Base-by-base conservation (phyloP, 1,140 invertebrate species). In the Cotesia typhae region DNA sequence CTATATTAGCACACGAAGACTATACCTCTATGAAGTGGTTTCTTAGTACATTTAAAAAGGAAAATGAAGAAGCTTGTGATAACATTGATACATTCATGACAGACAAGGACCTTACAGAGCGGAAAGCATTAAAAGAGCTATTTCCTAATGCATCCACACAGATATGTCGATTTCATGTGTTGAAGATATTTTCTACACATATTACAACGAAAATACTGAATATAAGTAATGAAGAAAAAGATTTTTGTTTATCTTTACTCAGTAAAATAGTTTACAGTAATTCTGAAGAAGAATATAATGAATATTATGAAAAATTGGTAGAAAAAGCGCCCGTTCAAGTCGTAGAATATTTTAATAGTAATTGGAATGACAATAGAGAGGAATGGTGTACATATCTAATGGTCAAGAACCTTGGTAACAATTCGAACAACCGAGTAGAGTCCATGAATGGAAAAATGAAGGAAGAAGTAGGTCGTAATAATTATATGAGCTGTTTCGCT, bases 81-180 rank as follows among this genome's bases (percentile, higher is more conserved):
- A 63, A 63, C 61, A 74, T 72, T 9, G 47, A 37, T n/a, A 76
- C 70, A 17, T 17, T 74, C 1, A 77, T 77, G 74, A 67, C 59
- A 28, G 74, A 77, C 35, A 79, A 77, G 70, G 75, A 77, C 67
- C 20, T 76, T 2, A 17, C 69, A n/a, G 52, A 72, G 53, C n/a
- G 73, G 37, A 57, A 77, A n/a, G 72, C 76, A 52, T 28, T 76
- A 20, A 72, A 70, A 66, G 63, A 74, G 37, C n/a, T 76, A 3
- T 76, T 78, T 64, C 64, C 64, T 1, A 38, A 73, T 63, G 35
- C 59, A 51, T 7, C 47, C 12, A 51, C 47, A 51, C 47, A 51
- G 7, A 51, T 51, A 51, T 51, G 47, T 51, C 47, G 47, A 9
- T 51, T 51, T 51, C 2, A 14, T 36, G 9, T 9, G 66, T 0